A percentile compares a stretch with the other conserved stretches of the same genome.
These are phyloP conservation scores for Channa striata DNA, from an alignment of 2,797 vertebrate species.

Conservation along the genomic window DNA sequence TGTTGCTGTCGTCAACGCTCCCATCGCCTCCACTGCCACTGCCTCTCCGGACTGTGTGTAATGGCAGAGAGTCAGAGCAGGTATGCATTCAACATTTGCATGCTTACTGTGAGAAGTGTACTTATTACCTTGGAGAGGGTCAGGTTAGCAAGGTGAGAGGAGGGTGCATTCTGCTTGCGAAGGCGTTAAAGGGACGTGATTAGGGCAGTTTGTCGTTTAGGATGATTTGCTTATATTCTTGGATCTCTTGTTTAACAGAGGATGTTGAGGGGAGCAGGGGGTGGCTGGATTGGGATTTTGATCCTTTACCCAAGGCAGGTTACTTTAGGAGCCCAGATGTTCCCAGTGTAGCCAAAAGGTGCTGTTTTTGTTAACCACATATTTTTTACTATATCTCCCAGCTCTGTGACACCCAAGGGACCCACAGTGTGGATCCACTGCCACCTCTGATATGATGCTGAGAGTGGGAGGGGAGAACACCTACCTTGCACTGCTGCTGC, in stretches of 20 bases:
- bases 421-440: conserved; percentile 56
- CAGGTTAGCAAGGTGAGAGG: conserved; percentile 40
- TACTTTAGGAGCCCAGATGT: neutral
- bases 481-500: conserved; percentile 71
- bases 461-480: conserved; percentile 69
- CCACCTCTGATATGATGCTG: conserved; percentile 79
- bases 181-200: conserved; percentile 21
- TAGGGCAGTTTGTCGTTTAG: conserved; percentile 19
- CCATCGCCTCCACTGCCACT: conserved; percentile 26
- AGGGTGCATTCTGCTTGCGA: conserved; percentile 22
- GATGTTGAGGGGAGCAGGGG: neutral
- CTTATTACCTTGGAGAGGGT: conserved; percentile 19
- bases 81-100: conserved; percentile 33
- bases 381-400: conserved; percentile 27
- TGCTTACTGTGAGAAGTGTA: conserved; percentile 26
- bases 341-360: neutral
- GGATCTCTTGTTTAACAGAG: neutral
- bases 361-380: neutral
- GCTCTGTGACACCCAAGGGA: conserved; percentile 62
- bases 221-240: neutral
- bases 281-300: conserved; percentile 8
- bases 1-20: conserved; percentile 47
- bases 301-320: conserved; percentile 15
- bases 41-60: conserved; percentile 31
- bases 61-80: conserved; percentile 57